These are phyloP conservation scores for Drosophila burlai DNA, from an alignment of 1,140 invertebrate species.

Conservation along the genomic window DNA sequence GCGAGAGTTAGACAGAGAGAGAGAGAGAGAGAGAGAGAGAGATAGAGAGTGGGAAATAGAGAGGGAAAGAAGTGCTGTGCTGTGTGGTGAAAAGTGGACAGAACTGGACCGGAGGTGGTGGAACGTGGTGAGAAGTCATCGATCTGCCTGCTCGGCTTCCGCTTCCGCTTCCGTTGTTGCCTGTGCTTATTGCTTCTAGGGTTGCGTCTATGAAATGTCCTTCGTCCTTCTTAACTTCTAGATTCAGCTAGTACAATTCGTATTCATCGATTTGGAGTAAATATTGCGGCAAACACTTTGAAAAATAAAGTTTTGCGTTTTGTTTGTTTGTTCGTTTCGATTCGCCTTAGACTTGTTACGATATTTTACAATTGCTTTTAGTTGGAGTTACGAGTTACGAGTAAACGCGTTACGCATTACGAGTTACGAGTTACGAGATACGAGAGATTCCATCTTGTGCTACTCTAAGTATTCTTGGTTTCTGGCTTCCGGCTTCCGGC, in stretches of 20 bases:
- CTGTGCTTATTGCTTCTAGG: slow-evolving; percentile 59
- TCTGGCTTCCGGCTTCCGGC: neutral
- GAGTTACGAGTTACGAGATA: slow-evolving; percentile 38
- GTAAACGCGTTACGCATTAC: slow-evolving; percentile 14
- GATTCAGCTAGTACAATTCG: slow-evolving; percentile 64
- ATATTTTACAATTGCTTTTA: slow-evolving; percentile 82
- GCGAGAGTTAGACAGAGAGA: slow-evolving; percentile 8
- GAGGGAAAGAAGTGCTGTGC: slow-evolving; percentile 15
- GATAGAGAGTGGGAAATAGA: slow-evolving; percentile 7
- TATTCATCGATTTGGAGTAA: slow-evolving; percentile 35
- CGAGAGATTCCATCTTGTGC: slow-evolving; percentile 50
- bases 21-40: neutral
- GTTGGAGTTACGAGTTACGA: slow-evolving; percentile 53
- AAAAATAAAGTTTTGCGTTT: slow-evolving; percentile 78
- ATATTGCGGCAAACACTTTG: slow-evolving; percentile 74
- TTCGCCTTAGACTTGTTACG: slow-evolving; percentile 40
- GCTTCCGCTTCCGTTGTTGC: slow-evolving; percentile 18
- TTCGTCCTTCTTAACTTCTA: slow-evolving; percentile 35
- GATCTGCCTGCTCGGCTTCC: slow-evolving; percentile 32
- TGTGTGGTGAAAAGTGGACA: slow-evolving; percentile 38
- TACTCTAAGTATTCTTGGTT: slow-evolving; percentile 47
- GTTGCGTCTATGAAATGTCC: slow-evolving; percentile 58
- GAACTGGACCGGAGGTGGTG: slow-evolving; percentile 32
- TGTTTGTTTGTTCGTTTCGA: slow-evolving; percentile 41
- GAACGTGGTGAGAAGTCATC: slow-evolving; percentile 44